These are phyloP conservation scores for Amphiprion ocellaris DNA, from an alignment of 2,113 vertebrate species.

Conservation along the genomic window DNA sequence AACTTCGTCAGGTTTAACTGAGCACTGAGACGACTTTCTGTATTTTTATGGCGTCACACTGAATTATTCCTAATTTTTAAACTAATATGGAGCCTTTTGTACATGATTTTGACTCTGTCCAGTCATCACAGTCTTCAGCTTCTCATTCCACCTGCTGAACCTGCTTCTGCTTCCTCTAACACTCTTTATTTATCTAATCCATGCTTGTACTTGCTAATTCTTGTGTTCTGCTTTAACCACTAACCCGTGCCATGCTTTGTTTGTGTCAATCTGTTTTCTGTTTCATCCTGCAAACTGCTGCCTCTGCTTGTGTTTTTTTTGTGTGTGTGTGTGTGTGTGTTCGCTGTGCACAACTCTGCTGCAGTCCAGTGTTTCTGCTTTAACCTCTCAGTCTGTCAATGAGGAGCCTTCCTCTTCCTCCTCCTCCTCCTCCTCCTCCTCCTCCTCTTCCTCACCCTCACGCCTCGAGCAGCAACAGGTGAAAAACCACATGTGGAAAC, in stretches of 20 bases:
- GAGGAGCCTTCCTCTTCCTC: constrained; percentile 81
- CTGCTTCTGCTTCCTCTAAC: background rate
- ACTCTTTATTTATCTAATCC: too few species aligned
- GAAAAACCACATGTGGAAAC: constrained; percentile 47
- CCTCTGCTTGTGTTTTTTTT: background rate
- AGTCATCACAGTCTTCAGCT: too few species aligned
- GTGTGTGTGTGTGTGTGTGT: constrained; percentile 11
- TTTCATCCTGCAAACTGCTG: too few species aligned
- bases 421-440: constrained; percentile 87
- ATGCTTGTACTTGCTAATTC: background rate
- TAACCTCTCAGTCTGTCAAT: constrained; percentile 92
- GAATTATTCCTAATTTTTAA: too few species aligned
- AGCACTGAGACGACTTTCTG: too few species aligned
- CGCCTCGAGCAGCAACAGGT: constrained; percentile 64
- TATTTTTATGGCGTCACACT: too few species aligned
- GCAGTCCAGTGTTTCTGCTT: constrained; percentile 76
- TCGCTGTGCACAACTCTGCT: constrained; percentile 53
- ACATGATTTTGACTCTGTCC: too few species aligned
- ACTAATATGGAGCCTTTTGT: too few species aligned
- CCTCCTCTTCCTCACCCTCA: constrained; percentile 89
- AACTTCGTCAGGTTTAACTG: too few species aligned
- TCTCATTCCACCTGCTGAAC: too few species aligned
- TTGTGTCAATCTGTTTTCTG: background rate
- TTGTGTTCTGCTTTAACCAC: background rate
- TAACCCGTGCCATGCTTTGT: background rate